Base-by-base conservation (phyloP, 64 coral and sea anemone species). In the Porites australiensis region DNA sequence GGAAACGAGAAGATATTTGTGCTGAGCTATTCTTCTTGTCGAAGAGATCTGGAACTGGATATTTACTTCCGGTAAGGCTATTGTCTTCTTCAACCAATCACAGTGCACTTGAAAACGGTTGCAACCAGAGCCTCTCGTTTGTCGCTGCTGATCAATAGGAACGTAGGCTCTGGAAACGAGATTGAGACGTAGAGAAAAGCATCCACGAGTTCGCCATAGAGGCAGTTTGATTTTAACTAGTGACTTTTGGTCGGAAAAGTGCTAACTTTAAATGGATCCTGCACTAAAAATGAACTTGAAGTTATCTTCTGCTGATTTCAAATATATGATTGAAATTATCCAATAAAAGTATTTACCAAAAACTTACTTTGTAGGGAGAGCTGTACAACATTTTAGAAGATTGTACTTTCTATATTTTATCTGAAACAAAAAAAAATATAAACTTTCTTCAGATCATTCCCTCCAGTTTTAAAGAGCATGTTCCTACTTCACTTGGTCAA, bases 381-480 rank as follows among this genome's bases (percentile, higher is more conserved):
- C 82, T 48, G 0, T 81, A 5, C 77, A 90, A 81, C 81, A 70
- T 90, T 90, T 90, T 81, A 52, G 0, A 0, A 90, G 70, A 90
- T 81, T 90, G 64, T 0, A 81, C 46, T 77, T 77, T 81, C 88
- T 72, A 70, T 81, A 90, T 77, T 0, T 47, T 27, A 90, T 75
- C 89, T 90, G 89, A 90, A 90, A 90, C 77, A 90, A 80, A 90
- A 37, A 90, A 90, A 88, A 50, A 90, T 90, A 90, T 90, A 90
- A 90, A 82, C 77, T 82, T 64, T 82, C 89, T 90, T 90, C 88
- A 90, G 88, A 79, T 90, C 61, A 79, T 90, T 90, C 88, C 75
- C 88, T 90, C 88, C 88, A 90, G 77, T 90, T 90, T 90, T 90
- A 90, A 90, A 90, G 89, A 90, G 89, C 89, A 90, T 90, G 89